Base-by-base conservation (phyloP, 2,113 vertebrate species). In the Prunella fulvescens region DNA sequence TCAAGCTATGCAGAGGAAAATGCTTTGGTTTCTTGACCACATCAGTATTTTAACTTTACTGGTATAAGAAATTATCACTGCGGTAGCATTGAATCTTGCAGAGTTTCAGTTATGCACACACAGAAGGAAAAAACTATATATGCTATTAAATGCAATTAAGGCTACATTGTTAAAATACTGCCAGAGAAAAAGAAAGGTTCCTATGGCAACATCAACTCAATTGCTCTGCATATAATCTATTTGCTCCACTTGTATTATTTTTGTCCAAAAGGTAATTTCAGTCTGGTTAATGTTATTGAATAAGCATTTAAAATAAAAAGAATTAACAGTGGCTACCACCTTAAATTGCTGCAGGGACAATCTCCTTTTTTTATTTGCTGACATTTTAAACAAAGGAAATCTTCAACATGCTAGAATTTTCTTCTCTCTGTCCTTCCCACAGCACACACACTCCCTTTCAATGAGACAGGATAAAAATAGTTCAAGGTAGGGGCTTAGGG, bases 171-270 rank as follows among this genome's bases (percentile, higher is more conserved):
- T 94, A 92, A 95, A 95, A 96, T 53, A 90, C 25, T 4, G 15
- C 8, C 51, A 92, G 69, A 78, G 67, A 86, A 95, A 96, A 60
- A 95, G 25, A 88, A 94, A 95, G 86, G 95, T 96, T 97, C 80
- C 94, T 86, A 95, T 93, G 77, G 92, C 72, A 97, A 97, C 94
- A 81, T 65, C 83, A 93, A 86, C 60, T 93, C 76, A 86, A 90
- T 67, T 86, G 79, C 88, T 90, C 82, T 74, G 44, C 50, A 74
- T 72, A 93, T 29, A 86, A 90, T 58, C 67, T 82, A 61, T 94
- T 93, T 78, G 92, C 95, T 97, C 88, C 88, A 95, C 80, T 92
- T 70, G 42, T 48, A 93, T 92, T 95, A 88, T 93, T 88, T 95
- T 93, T 92, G 74, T 88, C 84, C 81, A 65, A 91, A 91, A 87